Percentiles rank a stretch among this genome's conserved stretches.
phyloP scores from a whole-genome alignment of 2,113 vertebrate genomes.

The Addax nasomaculatus region DNA sequence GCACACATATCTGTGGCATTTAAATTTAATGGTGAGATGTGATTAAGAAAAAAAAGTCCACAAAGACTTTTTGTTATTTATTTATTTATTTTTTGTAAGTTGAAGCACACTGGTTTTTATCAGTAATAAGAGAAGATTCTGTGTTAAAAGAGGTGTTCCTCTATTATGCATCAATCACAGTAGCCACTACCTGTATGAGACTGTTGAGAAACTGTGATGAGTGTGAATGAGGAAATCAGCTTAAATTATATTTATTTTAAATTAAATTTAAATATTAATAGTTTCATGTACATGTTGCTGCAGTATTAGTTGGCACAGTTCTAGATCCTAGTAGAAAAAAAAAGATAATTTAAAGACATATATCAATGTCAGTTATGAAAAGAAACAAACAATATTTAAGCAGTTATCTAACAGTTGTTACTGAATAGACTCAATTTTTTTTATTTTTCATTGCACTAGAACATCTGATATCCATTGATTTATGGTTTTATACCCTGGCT shows the following conservation, averaged over 20 bases:
- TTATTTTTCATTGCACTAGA: background rate
- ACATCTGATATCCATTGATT: background rate
- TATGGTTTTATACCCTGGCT: background rate
- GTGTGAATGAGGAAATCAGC: background rate
- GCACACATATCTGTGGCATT: background rate
- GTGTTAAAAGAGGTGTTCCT: background rate
- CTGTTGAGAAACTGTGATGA: too few species aligned
- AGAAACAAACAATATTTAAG: background rate
- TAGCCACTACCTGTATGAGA: background rate
- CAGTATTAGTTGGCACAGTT: background rate
- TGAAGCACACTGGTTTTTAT: background rate
- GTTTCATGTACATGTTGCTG: background rate
- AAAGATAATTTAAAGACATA: background rate
- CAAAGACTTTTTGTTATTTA: background rate
- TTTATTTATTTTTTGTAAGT: background rate
- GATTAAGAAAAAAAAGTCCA: background rate
- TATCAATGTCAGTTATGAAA: background rate
- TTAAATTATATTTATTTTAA: background rate
- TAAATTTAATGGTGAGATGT: background rate
- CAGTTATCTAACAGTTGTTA: background rate
- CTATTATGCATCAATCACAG: background rate
- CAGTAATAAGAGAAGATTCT: background rate
- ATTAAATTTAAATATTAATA: background rate
- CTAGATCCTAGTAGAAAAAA: background rate
- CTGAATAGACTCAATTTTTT: background rate